Conservation (phyloP, 2,113 vertebrate genomes). For the Syngnathus floridae region DNA sequence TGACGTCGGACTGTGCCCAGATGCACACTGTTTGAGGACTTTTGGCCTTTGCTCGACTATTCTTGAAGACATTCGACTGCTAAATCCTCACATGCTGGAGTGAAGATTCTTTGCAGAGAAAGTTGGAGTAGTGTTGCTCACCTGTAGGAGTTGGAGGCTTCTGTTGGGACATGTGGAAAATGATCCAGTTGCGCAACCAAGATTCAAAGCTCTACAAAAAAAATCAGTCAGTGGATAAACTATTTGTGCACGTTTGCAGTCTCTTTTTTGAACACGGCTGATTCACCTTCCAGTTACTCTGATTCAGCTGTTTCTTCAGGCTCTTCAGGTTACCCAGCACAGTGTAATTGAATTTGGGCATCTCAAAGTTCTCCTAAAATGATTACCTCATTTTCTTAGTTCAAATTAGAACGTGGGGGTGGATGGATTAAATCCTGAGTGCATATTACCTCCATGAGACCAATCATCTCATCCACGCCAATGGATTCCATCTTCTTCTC, state of each 20-base stretch:
- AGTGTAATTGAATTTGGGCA: slow-evolving; percentile 72
- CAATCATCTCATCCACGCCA: slow-evolving; percentile 73
- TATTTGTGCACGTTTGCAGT: not conserved
- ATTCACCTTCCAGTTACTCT: slow-evolving; percentile 59
- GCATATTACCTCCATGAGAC: slow-evolving; percentile 71
- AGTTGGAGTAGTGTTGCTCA: slow-evolving; percentile 28
- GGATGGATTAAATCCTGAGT: not conserved
- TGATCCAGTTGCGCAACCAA: slow-evolving; percentile 84
- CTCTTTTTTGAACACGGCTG: not conserved
- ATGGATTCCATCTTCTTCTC: not conserved
- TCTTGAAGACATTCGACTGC: too few species aligned
- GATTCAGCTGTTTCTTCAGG: slow-evolving; percentile 63
- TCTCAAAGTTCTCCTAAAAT: slow-evolving; percentile 55
- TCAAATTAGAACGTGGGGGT: not conserved
- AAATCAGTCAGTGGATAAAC: not conserved
- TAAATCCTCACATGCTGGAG: not conserved
- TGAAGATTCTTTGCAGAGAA: not conserved
- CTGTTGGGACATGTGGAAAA: slow-evolving; percentile 80
- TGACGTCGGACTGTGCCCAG: too few species aligned
- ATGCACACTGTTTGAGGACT: not conserved
- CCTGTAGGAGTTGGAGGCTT: slow-evolving; percentile 23
- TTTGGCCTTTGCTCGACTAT: too few species aligned
- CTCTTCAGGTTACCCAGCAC: slow-evolving; percentile 72
- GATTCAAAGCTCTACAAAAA: slow-evolving; percentile 72
- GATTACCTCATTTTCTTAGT: not conserved